Base-by-base conservation (phyloP, 2,113 vertebrate species). In the Castor canadensis region DNA sequence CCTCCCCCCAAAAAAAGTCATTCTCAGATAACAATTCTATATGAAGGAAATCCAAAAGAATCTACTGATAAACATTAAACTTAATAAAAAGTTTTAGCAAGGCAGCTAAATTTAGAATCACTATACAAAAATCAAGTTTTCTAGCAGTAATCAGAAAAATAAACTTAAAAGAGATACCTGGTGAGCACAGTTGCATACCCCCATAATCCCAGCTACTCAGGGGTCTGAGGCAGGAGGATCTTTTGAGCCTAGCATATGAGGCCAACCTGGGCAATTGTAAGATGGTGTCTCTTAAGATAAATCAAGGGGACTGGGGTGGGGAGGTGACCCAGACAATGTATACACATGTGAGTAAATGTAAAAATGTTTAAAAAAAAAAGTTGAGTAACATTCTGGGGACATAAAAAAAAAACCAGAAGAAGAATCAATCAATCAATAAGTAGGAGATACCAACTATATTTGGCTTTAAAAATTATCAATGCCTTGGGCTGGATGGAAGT, bases 11-110 rank as follows among this genome's bases (percentile, higher is more conserved):
- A n/a, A n/a, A n/a, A n/a, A n/a, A n/a, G n/a, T 28, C 4, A 62
- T 58, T 62, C 49, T 93, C 71, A 52, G 20, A 32, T 64, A 91
- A 76, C n/a, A n/a, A 87, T 82, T 58, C 58, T 95, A 35, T 43
- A 69, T 73, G 30, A 76, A 83, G 26, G 32, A 43, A 92, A 67
- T 66, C 20, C 72, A 83, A 87, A 96, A 89, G 77, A 89, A 19
- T 72, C 9, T 60, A 49, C 45, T 75, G 45, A 93, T 40, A 88
- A 94, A 56, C 58, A 69, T 72, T 52, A 92, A 43, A 88, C 67
- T 30, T 82, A 67, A 82, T 77, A 80, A 77, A 77, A 20, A 9
- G 52, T 71, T 76, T 94, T 66, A 79, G 56, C 62, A 84, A 54
- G 5, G 45, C 66, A 47, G 58, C 54, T 84, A 17, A 86, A 45